Evolutionary conservation across 2,113 vertebrate genomes (phyloP).

Genomic region (Philantomba maxwellii): DNA sequence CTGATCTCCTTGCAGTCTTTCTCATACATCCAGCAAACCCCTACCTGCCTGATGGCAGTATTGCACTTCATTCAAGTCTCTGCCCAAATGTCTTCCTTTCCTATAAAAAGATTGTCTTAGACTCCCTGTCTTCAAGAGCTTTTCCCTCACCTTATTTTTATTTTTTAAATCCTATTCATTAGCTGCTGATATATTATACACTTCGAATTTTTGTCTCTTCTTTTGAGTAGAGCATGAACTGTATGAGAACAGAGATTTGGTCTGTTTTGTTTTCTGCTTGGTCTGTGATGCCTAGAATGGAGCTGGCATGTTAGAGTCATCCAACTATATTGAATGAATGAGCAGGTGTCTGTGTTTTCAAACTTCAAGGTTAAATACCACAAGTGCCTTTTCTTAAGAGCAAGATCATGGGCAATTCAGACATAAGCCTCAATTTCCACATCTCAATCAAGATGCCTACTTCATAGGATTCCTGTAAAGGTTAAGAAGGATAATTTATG

Average conservation of each 20-base stretch:
- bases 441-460: not conserved
- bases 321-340: not conserved
- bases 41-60: no score
- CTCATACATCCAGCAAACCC: not conserved
- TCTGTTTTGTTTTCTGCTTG: not conserved
- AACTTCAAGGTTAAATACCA: not conserved
- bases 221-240: not conserved
- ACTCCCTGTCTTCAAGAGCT: not conserved
- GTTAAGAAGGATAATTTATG: not conserved
- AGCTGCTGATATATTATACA: not conserved
- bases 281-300: not conserved
- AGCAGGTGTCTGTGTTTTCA: not conserved
- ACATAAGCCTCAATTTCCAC: not conserved
- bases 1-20: not conserved
- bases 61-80: not conserved
- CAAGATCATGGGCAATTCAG: not conserved
- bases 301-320: not conserved
- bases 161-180: not conserved
- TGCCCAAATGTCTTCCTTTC: not conserved
- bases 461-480: not conserved
- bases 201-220: not conserved
- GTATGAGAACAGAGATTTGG: not conserved
- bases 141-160: not conserved
- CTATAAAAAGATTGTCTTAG: not conserved
- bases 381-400: not conserved